Evolutionary conservation across 2,888 invertebrate genomes (phyloP), one percentile per base, ranked within the genome.

Genomic region (Herminia tarsipennalis): DNA sequence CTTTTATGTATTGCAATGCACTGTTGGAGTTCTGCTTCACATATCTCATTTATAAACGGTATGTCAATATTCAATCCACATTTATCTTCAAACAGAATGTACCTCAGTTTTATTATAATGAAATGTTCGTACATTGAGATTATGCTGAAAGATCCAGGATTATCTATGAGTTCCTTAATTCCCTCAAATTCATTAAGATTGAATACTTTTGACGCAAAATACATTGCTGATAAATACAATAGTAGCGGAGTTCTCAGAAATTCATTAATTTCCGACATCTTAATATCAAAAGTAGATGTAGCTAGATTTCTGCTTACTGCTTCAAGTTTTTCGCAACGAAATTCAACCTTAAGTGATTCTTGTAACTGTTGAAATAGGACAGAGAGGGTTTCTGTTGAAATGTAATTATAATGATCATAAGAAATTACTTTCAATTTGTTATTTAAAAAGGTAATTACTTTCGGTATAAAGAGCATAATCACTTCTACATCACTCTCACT

Each of bases 11-110:
- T 45, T 13, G 14, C 32, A 14, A 44, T 25, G 30, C 42, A 48
- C 14, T 36, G 36, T 10, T 24, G 38, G 3, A 41, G 39, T 9
- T 51, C 50, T 16, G 20, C 42, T 24, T 54, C 42, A 33, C 18
- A 50, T 14, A 27, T 17, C 10, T 36, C 13, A 17, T 39, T 20
- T 12, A 48, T 33, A 5, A 36, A 32, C 1, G 50, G 32, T 8
- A 42, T 50, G 27, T 20, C 43, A 2, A 54, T 21, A 8, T 47
- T 33, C 36, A 39, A 35, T 12, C 33, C 27, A 9, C 39, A 21
- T 28, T 57, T 57, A 17, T 51, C 45, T 32, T 45, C 17, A 5
- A 50, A 51, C 2, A 44, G 30, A 8, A 57, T 49, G 8, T 28
- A 48, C 14, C 34, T 45, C 1, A 56, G 22, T 49, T 52, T 56